Evolutionary conservation across 2,113 vertebrate species (phyloP).

Genomic region (Merops nubicus): DNA sequence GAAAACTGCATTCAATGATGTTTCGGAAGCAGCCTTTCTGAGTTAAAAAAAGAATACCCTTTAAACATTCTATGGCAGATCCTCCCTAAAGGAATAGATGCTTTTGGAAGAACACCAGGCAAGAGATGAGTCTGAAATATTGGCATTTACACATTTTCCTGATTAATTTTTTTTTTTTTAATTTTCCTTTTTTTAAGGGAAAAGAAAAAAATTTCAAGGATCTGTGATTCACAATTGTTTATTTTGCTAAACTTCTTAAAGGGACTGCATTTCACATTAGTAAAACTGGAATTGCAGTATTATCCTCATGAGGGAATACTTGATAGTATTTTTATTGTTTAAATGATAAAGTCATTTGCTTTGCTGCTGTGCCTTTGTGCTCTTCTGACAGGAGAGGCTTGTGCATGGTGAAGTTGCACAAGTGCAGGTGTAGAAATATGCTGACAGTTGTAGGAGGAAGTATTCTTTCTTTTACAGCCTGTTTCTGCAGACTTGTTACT

Average conservation of each 20-base stretch:
- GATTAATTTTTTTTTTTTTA: background rate
- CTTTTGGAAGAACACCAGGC: background rate
- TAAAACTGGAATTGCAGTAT: background rate
- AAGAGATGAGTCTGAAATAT: background rate
- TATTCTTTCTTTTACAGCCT: background rate
- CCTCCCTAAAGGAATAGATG: background rate
- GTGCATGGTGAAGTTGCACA: background rate
- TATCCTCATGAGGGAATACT: background rate
- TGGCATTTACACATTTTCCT: background rate
- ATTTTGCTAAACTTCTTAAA: background rate
- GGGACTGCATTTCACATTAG: background rate
- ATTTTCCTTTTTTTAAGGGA: background rate
- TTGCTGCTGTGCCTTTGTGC: background rate
- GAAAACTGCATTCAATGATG: background rate
- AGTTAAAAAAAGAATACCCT: background rate
- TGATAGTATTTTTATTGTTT: background rate
- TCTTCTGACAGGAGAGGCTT: background rate
- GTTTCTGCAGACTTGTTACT: background rate
- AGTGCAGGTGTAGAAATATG: background rate
- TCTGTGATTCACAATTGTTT: background rate
- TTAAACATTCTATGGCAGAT: background rate
- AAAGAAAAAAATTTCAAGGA: background rate
- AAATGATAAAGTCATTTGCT: background rate
- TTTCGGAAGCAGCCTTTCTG: background rate
- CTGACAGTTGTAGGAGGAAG: background rate